Percentiles rank a stretch among this genome's conserved stretches.
Conservation (phyloP, 2,888 invertebrate species). For the Disparrhopalites patrizii region DNA sequence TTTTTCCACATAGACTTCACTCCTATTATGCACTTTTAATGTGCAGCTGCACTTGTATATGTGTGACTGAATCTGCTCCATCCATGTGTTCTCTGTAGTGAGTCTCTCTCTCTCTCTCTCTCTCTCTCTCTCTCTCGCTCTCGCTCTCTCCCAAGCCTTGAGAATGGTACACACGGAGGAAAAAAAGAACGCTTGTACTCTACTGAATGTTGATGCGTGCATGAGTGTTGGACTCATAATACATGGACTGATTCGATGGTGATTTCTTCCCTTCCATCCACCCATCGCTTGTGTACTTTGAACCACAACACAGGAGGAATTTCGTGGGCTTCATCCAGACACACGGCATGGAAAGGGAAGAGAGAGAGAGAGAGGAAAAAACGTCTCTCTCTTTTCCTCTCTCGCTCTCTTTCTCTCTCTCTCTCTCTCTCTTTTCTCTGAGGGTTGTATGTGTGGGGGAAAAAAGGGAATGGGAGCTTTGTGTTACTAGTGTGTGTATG, state of each 20-base stretch:
- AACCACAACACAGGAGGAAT: conserved; percentile 27
- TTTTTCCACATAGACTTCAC: too few relatives aligned
- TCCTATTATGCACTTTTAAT: conserved; percentile 2
- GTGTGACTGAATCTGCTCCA: too few relatives aligned
- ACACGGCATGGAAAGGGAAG: not conserved
- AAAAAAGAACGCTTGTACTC: not conserved
- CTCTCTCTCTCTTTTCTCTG: too few relatives aligned
- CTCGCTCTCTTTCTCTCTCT: too few relatives aligned
- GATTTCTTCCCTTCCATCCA: conserved; percentile 21
- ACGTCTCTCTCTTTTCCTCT: too few relatives aligned
- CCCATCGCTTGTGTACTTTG: conserved; percentile 18
- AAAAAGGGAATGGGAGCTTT: too few relatives aligned
- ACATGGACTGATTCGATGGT: conserved; percentile 16
- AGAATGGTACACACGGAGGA: not conserved
- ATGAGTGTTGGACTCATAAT: conserved; percentile 5
- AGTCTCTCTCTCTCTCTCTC: too few relatives aligned
- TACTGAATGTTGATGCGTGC: conserved; percentile 5
- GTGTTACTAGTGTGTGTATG: too few relatives aligned
- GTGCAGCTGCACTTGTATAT: conserved; percentile 20
- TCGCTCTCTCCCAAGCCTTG: too few relatives aligned
- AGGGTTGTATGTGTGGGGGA: too few relatives aligned
- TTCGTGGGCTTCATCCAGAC: conserved; percentile 21
- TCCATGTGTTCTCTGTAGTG: too few relatives aligned
- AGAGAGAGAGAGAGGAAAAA: conserved; percentile 6
- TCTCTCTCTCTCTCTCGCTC: not conserved